These are phyloP conservation scores for Drosophila tanythrix DNA, from an alignment of 2,888 invertebrate species.

Conservation along the genomic window DNA sequence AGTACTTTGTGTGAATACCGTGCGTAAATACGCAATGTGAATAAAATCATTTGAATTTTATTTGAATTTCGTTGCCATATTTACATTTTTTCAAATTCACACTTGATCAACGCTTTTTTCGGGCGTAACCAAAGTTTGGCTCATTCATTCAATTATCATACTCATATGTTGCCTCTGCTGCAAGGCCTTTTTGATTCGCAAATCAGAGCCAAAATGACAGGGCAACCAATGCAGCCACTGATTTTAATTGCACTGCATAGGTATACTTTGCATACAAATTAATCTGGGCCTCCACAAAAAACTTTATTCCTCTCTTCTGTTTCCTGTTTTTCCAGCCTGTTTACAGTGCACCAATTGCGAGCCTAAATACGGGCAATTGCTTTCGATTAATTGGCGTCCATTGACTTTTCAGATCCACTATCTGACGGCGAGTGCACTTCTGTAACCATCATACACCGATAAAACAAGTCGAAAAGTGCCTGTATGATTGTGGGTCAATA, in stretches of 20 bases:
- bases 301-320: not conserved
- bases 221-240: conserved; percentile 15
- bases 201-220: conserved; percentile 51
- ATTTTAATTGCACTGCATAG: conserved; percentile 57
- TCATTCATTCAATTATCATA: not conserved
- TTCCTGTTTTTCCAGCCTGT: not conserved
- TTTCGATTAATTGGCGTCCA: conserved; percentile 84
- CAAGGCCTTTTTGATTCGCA: conserved; percentile 50
- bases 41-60: not conserved
- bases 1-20: not conserved
- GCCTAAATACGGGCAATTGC: conserved; percentile 89
- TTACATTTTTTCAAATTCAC: conserved; percentile 1
- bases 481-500: not conserved
- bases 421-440: not conserved
- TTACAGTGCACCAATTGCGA: conserved; percentile 90
- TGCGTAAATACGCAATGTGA: not conserved
- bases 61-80: conserved; percentile 2
- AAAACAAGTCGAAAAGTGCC: not conserved
- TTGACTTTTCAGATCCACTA: conserved; percentile 63
- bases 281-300: not conserved
- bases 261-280: conserved; percentile 32
- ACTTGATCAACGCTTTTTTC: not conserved
- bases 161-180: conserved; percentile 43
- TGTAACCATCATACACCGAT: not conserved
- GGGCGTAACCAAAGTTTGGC: not conserved